Evolutionary conservation across 2,113 vertebrate genomes (phyloP).

Genomic region (Parotia lawesii): DNA sequence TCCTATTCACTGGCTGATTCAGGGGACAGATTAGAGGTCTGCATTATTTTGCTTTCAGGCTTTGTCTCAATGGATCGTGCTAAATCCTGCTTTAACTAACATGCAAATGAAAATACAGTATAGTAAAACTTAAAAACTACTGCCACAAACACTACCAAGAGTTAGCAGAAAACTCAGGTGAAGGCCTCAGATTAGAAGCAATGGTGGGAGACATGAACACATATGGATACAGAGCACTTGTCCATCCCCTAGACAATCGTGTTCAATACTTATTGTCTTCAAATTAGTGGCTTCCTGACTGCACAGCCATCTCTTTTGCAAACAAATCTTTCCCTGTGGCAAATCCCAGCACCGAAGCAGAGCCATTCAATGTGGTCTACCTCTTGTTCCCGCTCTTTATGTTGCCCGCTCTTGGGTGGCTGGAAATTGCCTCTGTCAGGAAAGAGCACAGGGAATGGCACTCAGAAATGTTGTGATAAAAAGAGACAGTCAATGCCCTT

Average conservation of each 20-base stretch:
- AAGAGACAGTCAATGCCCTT: neutral
- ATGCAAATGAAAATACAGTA: neutral
- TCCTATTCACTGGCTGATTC: neutral
- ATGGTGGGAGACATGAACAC: neutral
- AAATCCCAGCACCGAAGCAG: neutral
- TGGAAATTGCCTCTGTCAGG: neutral
- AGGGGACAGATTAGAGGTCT: neutral
- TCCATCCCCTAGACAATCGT: fast-evolving
- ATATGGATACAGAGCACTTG: fast-evolving
- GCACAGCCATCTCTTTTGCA: neutral
- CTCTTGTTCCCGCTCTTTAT: neutral
- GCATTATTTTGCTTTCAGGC: neutral
- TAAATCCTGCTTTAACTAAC: neutral
- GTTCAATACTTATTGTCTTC: neutral
- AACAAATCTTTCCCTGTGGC: neutral
- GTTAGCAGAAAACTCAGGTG: neutral
- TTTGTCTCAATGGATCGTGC: neutral
- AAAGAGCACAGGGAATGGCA: neutral
- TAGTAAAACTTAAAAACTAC: neutral
- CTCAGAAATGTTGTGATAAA: neutral
- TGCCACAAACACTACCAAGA: neutral
- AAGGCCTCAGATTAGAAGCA: neutral
- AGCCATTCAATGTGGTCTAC: neutral
- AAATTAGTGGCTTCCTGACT: neutral
- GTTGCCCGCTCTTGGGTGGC: neutral